A percentile compares a stretch with the other conserved stretches of the same genome.
Evolutionary conservation across 2,113 vertebrate species (phyloP).

Genomic region (Chunga burmeisteri): DNA sequence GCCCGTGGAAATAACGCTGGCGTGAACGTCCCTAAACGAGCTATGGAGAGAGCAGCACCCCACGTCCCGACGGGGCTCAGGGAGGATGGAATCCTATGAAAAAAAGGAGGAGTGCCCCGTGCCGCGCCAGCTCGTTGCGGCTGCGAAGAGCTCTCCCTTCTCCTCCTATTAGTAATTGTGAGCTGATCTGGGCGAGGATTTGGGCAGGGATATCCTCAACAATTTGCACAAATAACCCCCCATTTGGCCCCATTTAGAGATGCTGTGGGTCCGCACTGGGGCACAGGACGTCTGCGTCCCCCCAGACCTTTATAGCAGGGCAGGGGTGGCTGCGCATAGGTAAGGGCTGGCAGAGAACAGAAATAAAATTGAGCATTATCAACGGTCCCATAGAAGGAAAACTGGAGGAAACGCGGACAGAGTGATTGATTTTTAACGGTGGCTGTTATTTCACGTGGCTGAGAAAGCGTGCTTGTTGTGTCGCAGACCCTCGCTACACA

Average conservation of each 20-base stretch:
- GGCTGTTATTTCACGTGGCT: rapidly evolving
- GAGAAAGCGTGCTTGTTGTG: rapidly evolving
- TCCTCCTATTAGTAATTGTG: rapidly evolving
- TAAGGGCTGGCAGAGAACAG: background rate
- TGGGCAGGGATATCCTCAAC: background rate
- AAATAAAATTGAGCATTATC: rapidly evolving
- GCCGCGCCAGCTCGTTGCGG: too few species aligned
- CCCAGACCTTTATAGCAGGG: background rate
- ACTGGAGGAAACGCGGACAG: rapidly evolving
- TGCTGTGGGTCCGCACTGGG: background rate
- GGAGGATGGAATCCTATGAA: background rate
- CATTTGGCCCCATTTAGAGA: rapidly evolving
- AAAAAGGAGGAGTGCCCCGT: background rate
- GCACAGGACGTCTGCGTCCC: rapidly evolving
- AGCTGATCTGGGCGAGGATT: background rate
- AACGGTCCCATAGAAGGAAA: rapidly evolving
- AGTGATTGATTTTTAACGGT: rapidly evolving
- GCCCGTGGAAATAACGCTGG: rapidly evolving
- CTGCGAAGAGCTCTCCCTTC: background rate
- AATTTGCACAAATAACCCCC: background rate
- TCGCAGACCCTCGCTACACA: rapidly evolving
- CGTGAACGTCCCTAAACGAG: background rate
- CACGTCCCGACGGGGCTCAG: rapidly evolving
- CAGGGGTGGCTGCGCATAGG: rapidly evolving
- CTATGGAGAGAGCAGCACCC: background rate